phyloP scores from a whole-genome alignment of 1,140 invertebrate genomes.

The Manduca sexta region DNA sequence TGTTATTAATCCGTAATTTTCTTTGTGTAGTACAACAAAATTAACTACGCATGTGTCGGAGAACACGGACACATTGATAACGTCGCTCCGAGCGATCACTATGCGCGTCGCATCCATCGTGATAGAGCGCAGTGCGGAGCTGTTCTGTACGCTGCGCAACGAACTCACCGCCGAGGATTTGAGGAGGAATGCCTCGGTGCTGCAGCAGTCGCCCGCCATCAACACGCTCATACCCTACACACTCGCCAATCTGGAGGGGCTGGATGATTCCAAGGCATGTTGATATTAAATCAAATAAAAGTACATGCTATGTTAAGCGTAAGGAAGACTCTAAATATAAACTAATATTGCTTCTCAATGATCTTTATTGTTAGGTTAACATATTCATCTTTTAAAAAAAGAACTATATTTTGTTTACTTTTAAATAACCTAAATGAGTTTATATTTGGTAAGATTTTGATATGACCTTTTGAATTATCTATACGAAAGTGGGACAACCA shows the following conservation, averaged over 20 bases:
- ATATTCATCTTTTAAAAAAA: too few relatives aligned
- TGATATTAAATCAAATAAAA: too few relatives aligned
- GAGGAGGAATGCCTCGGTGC: constrained; percentile 31
- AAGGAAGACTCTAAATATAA: too few relatives aligned
- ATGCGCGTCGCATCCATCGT: constrained; percentile 39
- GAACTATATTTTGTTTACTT: too few relatives aligned
- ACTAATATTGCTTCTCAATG: too few relatives aligned
- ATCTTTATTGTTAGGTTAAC: too few relatives aligned
- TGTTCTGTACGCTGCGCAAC: constrained; percentile 42
- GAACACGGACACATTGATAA: constrained; percentile 29
- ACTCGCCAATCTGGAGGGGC: constrained; percentile 47
- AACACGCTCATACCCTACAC: constrained; percentile 53
- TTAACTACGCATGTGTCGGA: constrained; percentile 9
- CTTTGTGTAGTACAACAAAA: background rate
- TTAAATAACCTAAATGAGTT: too few relatives aligned
- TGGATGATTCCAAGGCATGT: constrained; percentile 60
- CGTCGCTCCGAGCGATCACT: constrained; percentile 34
- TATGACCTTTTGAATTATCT: too few relatives aligned
- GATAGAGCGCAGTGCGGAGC: constrained; percentile 37
- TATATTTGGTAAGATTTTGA: too few relatives aligned
- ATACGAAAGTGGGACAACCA: too few relatives aligned
- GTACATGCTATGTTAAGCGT: too few relatives aligned
- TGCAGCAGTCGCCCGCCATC: constrained; percentile 48
- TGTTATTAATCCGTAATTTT: background rate
- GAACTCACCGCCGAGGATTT: constrained; percentile 50